Percentiles rank a stretch among this genome's conserved stretches.
Conservation (phyloP, 23 tunicate species). For the Trididemnum clinides region DNA sequence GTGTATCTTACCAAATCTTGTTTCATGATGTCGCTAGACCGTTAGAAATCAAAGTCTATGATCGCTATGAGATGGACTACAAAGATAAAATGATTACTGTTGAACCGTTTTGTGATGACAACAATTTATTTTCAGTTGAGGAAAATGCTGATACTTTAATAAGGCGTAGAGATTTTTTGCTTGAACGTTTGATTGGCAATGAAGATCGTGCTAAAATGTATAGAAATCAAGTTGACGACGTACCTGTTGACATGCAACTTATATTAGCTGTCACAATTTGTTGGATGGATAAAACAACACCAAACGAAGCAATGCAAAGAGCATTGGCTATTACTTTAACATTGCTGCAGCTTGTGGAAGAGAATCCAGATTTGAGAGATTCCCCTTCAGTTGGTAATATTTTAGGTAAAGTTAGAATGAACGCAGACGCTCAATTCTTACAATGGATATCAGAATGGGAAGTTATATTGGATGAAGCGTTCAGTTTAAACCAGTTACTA, state of each 20-base stretch:
- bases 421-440: background rate
- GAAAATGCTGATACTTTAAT: background rate
- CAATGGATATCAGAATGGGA: constrained; percentile 27
- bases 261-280: constrained; percentile 24
- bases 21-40: background rate
- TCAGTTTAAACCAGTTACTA: constrained; percentile 20
- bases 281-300: constrained; percentile 14
- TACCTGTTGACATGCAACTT: constrained; percentile 35
- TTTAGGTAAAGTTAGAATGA: too few species aligned
- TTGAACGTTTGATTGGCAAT: background rate
- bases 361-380: background rate
- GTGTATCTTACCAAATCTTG: background rate
- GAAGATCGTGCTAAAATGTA: background rate
- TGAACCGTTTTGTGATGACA: background rate
- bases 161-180: background rate
- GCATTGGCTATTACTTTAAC: constrained; percentile 1
- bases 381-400: too few species aligned
- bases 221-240: background rate
- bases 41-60: background rate
- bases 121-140: background rate
- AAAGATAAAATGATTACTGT: background rate
- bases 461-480: constrained; percentile 27
- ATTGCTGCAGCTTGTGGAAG: background rate
- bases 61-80: background rate
- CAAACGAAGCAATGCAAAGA: background rate